Conservation (phyloP, 2,888 invertebrate genomes). For the Deilephila elpenor region DNA sequence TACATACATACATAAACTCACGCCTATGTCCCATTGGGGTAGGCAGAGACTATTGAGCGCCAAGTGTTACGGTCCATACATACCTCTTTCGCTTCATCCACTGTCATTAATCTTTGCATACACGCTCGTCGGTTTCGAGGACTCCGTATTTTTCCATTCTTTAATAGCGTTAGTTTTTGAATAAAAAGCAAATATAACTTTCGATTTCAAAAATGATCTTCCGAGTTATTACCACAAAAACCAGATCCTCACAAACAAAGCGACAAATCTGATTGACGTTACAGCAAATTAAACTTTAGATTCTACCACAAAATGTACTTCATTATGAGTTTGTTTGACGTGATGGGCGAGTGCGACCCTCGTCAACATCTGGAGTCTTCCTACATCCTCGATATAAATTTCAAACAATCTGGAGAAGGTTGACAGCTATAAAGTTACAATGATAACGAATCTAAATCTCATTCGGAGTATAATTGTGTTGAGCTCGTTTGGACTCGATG, state of each 20-base stretch:
- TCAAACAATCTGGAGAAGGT: constrained; percentile 46
- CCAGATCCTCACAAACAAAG: background rate
- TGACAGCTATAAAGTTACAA: constrained; percentile 42
- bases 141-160: too few species aligned
- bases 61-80: too few species aligned
- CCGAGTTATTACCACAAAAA: background rate
- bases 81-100: too few species aligned
- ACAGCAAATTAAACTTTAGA: constrained; percentile 47
- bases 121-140: too few species aligned
- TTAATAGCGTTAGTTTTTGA: too few species aligned
- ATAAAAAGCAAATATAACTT: too few species aligned
- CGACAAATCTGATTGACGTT: background rate
- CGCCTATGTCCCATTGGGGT: too few species aligned
- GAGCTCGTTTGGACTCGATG: background rate
- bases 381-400: constrained; percentile 46
- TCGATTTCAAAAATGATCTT: background rate
- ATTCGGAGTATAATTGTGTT: constrained; percentile 21
- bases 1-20: too few species aligned
- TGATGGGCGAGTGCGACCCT: constrained; percentile 52
- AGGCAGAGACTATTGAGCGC: too few species aligned
- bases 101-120: too few species aligned
- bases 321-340: constrained; percentile 56
- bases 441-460: constrained; percentile 43
- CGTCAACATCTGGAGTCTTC: constrained; percentile 47
- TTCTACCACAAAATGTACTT: constrained; percentile 49